phyloP scores from a whole-genome alignment of 2,888 invertebrate species.

The Monoplex corrugatus region DNA sequence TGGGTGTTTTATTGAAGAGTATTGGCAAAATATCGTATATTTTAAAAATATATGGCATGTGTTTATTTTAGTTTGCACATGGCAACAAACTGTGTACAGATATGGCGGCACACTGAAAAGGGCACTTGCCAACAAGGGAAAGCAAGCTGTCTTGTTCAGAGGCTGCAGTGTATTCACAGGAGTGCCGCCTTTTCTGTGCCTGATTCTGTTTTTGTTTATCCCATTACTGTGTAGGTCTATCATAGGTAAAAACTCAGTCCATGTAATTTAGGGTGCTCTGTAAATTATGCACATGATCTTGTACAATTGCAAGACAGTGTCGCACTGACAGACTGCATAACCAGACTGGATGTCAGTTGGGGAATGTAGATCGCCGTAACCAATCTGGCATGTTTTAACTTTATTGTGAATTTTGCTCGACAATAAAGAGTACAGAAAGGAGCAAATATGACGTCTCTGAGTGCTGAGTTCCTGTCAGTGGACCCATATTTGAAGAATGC shows the following conservation, averaged over 20 bases:
- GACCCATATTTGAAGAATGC: constrained; percentile 72
- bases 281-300: no score
- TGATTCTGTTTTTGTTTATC: no score
- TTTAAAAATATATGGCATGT: background rate
- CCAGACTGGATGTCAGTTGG: no score
- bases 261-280: no score
- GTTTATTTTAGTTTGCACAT: constrained; percentile 39
- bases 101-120: constrained; percentile 31
- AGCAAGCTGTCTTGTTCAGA: background rate
- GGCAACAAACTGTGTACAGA: constrained; percentile 49
- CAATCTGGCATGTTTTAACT: no score
- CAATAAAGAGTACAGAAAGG: background rate
- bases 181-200: background rate
- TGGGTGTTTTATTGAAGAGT: background rate
- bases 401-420: no score
- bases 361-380: no score
- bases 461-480: constrained; percentile 62
- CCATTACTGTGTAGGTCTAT: no score
- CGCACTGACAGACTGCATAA: no score
- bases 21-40: background rate
- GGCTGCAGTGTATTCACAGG: background rate
- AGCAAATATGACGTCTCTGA: constrained; percentile 54
- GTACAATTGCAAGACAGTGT: no score
- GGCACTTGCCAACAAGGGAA: constrained; percentile 29
- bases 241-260: no score